Evolutionary conservation across 2,113 vertebrate genomes (phyloP), one percentile per base, ranked within the genome.

Genomic region (Thamnophis sirtalis): DNA sequence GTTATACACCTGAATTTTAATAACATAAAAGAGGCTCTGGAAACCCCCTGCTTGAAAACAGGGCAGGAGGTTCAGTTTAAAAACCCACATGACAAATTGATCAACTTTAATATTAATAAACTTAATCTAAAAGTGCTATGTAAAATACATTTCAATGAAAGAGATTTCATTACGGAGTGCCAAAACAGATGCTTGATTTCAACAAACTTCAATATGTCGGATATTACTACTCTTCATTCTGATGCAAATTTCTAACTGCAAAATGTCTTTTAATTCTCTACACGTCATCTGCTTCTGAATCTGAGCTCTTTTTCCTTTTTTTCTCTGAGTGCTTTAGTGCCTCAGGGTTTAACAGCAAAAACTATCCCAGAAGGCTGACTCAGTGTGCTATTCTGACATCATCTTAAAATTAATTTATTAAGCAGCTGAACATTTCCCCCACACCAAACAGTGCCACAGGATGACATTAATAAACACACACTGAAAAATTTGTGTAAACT

Each of bases 261-360:
- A 63, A 55, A 86, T 53, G 87, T 56, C 91, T n/a, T 85, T 85
- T 19, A 19, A 53, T 55, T n/a, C 10, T 53, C n/a, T 63, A 53
- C 51, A 89, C 15, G 22, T 85, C 91, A 89, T 53, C 48, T 92
- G 91, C 15, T 86, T 9, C 22, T 63, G 49, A 86, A 89, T 53
- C 80, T 63, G 48, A 43, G 49, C 48, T 33, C 19, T 54, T 51
- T 63, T 86, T 92, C 38, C 33, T 60, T 92, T 86, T 85, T 89
- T 28, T 68, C 80, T 60, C 38, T 53, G 87, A 7, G 55, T 26
- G 68, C n/a, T 80, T 80, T 21, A 51, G 10, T 15, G 87, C 80
- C 91, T 89, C 88, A 86, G 49, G 91, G 91, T 51, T n/a, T n/a
- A 92, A 50, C 11, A 63, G 53, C 54, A 60, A 85, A 73, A 60